These are phyloP conservation scores for Melanotaenia parkinsoni DNA, from an alignment of 2,797 vertebrate species.

Conservation along the genomic window DNA sequence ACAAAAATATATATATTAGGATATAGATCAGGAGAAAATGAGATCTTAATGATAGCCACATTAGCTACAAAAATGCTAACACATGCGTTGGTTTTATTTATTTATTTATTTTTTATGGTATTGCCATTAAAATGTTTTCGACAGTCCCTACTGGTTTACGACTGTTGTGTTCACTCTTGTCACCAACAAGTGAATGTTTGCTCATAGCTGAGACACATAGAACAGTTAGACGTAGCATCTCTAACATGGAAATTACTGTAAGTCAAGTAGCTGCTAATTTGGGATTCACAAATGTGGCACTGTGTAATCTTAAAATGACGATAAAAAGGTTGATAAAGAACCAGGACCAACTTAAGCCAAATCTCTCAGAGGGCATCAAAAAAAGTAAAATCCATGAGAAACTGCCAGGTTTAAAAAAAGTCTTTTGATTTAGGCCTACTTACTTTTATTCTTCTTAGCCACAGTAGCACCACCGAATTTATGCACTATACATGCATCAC, in stretches of 20 bases:
- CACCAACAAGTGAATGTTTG: no score
- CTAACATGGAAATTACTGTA: not conserved
- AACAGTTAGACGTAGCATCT: no score
- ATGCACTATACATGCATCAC: conserved; percentile 12
- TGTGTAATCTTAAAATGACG: not conserved
- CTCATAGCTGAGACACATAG: no score
- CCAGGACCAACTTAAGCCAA: not conserved
- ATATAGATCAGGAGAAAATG: no score
- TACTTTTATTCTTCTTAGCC: conserved; percentile 3
- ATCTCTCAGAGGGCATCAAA: not conserved
- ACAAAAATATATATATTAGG: no score
- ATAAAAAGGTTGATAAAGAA: not conserved
- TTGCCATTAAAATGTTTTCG: not conserved
- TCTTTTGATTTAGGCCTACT: not conserved
- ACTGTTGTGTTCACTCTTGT: not conserved
- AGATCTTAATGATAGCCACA: no score
- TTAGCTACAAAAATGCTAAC: no score
- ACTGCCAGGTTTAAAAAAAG: not conserved
- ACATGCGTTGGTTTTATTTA: no score
- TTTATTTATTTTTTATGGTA: no score
- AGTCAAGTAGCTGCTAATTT: not conserved
- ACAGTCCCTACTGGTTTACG: not conserved
- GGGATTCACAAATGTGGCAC: not conserved
- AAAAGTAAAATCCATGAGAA: not conserved
- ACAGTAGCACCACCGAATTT: conserved; percentile 10